Evolutionary conservation across 2,113 vertebrate species (phyloP), one percentile per base, ranked within the genome.

Genomic region (Platichthys flesus): DNA sequence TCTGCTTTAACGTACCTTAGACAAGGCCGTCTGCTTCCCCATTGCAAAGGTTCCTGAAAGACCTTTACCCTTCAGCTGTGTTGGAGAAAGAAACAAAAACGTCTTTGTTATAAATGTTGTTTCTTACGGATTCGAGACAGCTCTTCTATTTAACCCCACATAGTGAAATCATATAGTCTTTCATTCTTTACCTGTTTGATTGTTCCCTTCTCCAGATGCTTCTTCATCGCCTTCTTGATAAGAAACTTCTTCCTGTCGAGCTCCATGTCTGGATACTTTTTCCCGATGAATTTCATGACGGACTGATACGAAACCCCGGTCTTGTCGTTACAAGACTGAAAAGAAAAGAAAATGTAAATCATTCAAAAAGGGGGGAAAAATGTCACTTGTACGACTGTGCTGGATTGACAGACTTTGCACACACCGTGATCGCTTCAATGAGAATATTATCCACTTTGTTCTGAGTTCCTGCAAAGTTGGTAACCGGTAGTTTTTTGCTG

Each of bases 31-130:
- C 94, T 95, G 82, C 94, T 97, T 99, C 72, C 96, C 96, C 40
- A 98, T 96, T 57, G 96, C 78, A 67, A 99, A 99, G 83, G 97
- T 99, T 51, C 97, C 98, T 47, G 97, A 97, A 56, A 98, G 96
- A 74, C 97, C 97, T 89, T 99, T 99, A 58, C 98, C 98, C 90
- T 97, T 99, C 64, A 99, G 85, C 94, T 95, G 83, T 0, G 62
- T 0, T 58, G 14, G 42, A 82, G 13, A 82, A 6, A 47, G 6
- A 66, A 52, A 23, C 51, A 52, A 5, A 52, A 10, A 35, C 1
- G 16, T 26, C 4, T 23, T 23, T 9, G 42, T 18, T 20, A 24
- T 31, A 7, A 20, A 0, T 42, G 14, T 47, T 8, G 15, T 42
- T 26, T 47, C 23, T 4, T 47, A 23, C 23, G n/a, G 23, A 51